These are phyloP conservation scores for Loripinus fragilis DNA, from an alignment of 2,888 invertebrate species.

Conservation along the genomic window DNA sequence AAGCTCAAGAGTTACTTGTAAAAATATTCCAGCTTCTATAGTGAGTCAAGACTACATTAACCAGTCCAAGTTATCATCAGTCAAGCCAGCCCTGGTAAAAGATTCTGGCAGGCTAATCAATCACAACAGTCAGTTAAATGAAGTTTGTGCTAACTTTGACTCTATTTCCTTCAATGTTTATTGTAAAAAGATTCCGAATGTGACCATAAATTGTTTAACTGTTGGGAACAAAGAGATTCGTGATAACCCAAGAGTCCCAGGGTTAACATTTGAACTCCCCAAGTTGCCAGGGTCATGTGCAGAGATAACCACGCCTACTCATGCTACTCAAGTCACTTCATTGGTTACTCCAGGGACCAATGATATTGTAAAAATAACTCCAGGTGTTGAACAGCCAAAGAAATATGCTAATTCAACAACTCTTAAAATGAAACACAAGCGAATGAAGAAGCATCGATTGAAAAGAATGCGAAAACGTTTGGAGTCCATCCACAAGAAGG, in stretches of 20 bases:
- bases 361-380: conserved; percentile 25
- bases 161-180: too few species aligned
- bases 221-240: conserved; percentile 8
- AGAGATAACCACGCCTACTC: conserved; percentile 26
- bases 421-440: conserved; percentile 48
- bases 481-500: conserved; percentile 46
- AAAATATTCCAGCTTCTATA: not conserved
- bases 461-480: conserved; percentile 54
- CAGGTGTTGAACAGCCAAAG: conserved; percentile 26
- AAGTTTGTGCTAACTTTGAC: too few species aligned
- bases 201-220: not conserved
- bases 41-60: not conserved
- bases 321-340: conserved; percentile 11
- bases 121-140: too few species aligned
- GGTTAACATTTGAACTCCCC: conserved; percentile 25
- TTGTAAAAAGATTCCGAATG: not conserved
- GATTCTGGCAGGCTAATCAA: too few species aligned
- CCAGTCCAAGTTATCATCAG: too few species aligned
- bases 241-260: conserved; percentile 22
- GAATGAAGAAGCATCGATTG: conserved; percentile 65
- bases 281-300: not conserved
- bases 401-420: not conserved
- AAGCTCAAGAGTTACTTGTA: not conserved
- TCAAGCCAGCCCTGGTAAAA: too few species aligned
- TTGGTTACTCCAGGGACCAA: conserved; percentile 30